Evolutionary conservation across 1,140 invertebrate genomes (phyloP), one percentile per base, ranked within the genome.

Genomic region (Zaprionus lachaisei): DNA sequence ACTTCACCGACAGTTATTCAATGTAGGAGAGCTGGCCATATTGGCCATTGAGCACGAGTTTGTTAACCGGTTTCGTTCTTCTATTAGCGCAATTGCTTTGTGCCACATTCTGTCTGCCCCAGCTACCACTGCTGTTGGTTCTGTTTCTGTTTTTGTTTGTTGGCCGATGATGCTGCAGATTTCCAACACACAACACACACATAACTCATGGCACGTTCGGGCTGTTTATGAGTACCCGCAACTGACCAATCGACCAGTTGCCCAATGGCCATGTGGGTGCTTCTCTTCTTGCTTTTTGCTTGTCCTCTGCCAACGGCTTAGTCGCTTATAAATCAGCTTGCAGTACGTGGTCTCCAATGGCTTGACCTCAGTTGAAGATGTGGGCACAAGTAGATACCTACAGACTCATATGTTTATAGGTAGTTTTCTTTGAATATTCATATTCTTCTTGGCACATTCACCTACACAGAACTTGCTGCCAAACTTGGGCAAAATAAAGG

Each of bases 51-150:
- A 41, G 17, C 28, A 56, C 28, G 20, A 38, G 65, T 67, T 68
- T 58, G 41, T 51, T 56, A 69, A 74, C 78, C 78, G 75, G 80
- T 86, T 80, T 65, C 9, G 55, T 57, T 65, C 51, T 60, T 58
- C 83, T 78, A 84, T 84, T 85, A 84, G 77, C 75, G 83, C 83
- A 85, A 85, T 85, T 85, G 83, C 64, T 82, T 86, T 86, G 83
- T 77, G 72, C 80, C 76, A 85, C 79, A 82, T 82, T 82, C 79
- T 73, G 70, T 38, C 38, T 55, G 20, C 44, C 67, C 67, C 77
- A 54, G 38, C 67, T 58, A 41, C 55, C 47, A 57, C 38, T 69
- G 63, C 38, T 65, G 28, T 57, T 24, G 63, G 38, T 79, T 63
- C 55, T 65, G 28, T 57, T 24, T 57, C 55, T 65, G 28, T 57